These are phyloP conservation scores for Paralinhomoeus sp. DNA, from an alignment of 2,888 invertebrate species.

Conservation along the genomic window DNA sequence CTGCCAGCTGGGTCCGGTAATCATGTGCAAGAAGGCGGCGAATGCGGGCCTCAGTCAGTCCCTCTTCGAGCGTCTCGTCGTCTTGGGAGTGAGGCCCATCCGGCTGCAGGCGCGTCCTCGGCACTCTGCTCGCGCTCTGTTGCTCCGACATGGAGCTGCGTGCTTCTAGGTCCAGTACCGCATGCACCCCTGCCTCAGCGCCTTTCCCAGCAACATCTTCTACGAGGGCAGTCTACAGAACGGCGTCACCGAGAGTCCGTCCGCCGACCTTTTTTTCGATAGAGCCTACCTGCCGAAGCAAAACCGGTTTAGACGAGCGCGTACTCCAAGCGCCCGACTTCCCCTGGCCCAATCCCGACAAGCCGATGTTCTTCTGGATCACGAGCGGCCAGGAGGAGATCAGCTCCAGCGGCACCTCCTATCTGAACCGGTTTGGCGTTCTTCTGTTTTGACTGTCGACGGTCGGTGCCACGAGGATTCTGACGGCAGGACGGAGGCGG, in stretches of 20 bases:
- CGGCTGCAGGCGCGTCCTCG: conserved; percentile 52
- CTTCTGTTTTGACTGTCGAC: not conserved
- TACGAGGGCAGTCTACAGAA: conserved; percentile 97
- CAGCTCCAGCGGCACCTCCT: conserved; percentile 91
- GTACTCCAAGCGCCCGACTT: conserved; percentile 71
- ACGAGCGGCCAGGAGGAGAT: conserved; percentile 92
- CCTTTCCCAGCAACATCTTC: conserved; percentile 96
- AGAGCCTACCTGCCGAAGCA: too few species aligned
- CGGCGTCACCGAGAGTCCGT: conserved; percentile 89
- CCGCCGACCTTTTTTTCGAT: too few species aligned
- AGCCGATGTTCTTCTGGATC: conserved; percentile 96
- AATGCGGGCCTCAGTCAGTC: conserved; percentile 88
- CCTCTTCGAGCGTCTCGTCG: conserved; percentile 83
- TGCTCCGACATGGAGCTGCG: too few species aligned
- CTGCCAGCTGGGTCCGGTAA: conserved; percentile 92
- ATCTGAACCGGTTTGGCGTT: conserved; percentile 46
- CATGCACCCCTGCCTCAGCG: conserved; percentile 91
- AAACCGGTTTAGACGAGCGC: too few species aligned
- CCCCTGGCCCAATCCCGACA: conserved; percentile 84
- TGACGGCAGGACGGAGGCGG: conserved; percentile 84
- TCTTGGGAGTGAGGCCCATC: conserved; percentile 85
- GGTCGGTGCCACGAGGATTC: too few species aligned
- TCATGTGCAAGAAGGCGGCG: conserved; percentile 86
- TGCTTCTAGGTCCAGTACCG: conserved; percentile 52
- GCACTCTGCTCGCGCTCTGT: not conserved